A percentile compares a stretch with the other conserved stretches of the same genome.
Conservation (phyloP, 2,113 vertebrate species). For the Parotia lawesii region DNA sequence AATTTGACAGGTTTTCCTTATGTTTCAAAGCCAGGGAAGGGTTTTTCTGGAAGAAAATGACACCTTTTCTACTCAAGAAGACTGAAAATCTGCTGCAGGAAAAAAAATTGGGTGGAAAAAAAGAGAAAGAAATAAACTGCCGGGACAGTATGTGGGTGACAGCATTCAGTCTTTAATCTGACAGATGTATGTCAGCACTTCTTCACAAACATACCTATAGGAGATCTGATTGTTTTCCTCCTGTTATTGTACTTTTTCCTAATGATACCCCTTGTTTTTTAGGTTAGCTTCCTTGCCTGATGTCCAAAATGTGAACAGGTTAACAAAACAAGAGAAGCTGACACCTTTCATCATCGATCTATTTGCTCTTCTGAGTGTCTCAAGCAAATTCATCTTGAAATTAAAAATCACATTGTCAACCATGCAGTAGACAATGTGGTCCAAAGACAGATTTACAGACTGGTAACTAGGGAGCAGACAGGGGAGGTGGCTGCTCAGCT, state of each 20-base stretch:
- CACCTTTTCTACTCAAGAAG: background rate
- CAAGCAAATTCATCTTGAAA: background rate
- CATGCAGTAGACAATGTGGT: background rate
- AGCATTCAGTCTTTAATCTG: slow-evolving; percentile 8
- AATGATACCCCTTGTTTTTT: background rate
- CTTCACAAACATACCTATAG: background rate
- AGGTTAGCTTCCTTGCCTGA: background rate
- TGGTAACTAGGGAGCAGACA: slow-evolving; percentile 42
- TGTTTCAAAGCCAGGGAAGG: background rate
- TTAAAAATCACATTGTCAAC: background rate
- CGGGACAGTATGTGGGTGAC: background rate
- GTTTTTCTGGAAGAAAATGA: background rate
- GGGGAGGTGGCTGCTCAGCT: slow-evolving; percentile 22
- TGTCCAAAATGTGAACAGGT: background rate
- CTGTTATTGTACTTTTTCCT: background rate
- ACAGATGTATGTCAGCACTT: background rate
- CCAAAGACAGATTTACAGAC: slow-evolving; percentile 13
- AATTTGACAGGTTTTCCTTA: slow-evolving; percentile 9
- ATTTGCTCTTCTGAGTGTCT: background rate
- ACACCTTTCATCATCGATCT: background rate
- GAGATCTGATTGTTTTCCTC: background rate
- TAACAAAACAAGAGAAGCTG: background rate
- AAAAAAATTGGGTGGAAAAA: background rate
- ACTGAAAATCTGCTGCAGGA: background rate
- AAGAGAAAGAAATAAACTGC: background rate